Evolutionary conservation across 1,140 invertebrate genomes (phyloP).

Genomic region (Cardiocondyla obscurior): DNA sequence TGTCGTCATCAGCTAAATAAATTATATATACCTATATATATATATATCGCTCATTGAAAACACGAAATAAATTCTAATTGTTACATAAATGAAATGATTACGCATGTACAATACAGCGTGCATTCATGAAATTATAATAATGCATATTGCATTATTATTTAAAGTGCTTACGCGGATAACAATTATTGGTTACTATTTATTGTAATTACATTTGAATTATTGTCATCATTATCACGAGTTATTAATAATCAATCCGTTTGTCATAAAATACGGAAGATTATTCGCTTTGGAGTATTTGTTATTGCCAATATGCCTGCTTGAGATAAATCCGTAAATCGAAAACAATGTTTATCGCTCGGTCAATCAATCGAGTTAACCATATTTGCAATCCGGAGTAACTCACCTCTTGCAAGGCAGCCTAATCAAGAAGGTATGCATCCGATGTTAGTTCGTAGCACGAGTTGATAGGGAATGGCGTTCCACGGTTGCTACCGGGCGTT

Average conservation of each 20-base stretch:
- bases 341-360: slow-evolving; percentile 36
- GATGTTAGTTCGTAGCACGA: slow-evolving; percentile 75
- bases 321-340: slow-evolving; percentile 27
- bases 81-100: slow-evolving; percentile 40
- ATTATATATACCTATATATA: slow-evolving; percentile 34
- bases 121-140: slow-evolving; percentile 40
- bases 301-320: neutral
- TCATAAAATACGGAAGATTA: neutral
- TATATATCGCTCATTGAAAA: neutral
- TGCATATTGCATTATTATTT: slow-evolving; percentile 47
- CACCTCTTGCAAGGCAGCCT: slow-evolving; percentile 71
- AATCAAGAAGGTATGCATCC: slow-evolving; percentile 81
- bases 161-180: slow-evolving; percentile 34
- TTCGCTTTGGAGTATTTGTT: slow-evolving; percentile 3
- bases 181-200: slow-evolving; percentile 46
- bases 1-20: slow-evolving; percentile 37
- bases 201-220: slow-evolving; percentile 38
- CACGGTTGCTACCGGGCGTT: slow-evolving; percentile 77
- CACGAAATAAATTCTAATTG: slow-evolving; percentile 28
- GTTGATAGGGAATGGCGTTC: slow-evolving; percentile 72
- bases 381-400: slow-evolving; percentile 76
- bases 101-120: slow-evolving; percentile 19
- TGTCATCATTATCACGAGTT: slow-evolving; percentile 40
- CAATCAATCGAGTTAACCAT: slow-evolving; percentile 53
- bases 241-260: slow-evolving; percentile 28